These are phyloP conservation scores for Leptopilina myrica DNA, from an alignment of 2,888 invertebrate species.

Conservation along the genomic window DNA sequence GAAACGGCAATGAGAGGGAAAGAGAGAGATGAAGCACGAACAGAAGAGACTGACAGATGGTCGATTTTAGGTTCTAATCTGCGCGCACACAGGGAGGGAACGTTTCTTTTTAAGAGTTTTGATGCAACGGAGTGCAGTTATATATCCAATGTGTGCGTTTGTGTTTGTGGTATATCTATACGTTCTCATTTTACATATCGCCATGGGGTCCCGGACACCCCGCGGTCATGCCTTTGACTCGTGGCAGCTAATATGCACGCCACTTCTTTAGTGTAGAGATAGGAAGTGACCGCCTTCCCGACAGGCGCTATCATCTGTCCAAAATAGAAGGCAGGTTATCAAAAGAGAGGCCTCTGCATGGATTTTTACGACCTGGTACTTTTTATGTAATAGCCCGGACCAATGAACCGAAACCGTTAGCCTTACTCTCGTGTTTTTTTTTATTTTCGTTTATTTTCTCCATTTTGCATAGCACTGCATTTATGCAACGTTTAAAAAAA, in stretches of 20 bases:
- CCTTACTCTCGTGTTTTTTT: neutral
- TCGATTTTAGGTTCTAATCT: constrained; percentile 38
- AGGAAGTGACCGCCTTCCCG: constrained; percentile 38
- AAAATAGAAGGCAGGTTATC: constrained; percentile 36
- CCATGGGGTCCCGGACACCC: constrained; percentile 33
- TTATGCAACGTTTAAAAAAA: neutral
- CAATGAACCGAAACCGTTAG: constrained; percentile 19
- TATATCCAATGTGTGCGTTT: neutral
- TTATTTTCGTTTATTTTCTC: neutral
- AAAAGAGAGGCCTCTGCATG: constrained; percentile 17
- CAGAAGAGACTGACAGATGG: constrained; percentile 34
- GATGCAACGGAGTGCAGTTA: constrained; percentile 32
- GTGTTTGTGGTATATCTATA: neutral
- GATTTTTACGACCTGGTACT: constrained; percentile 28
- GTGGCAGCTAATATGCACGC: constrained; percentile 36
- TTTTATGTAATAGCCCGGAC: constrained; percentile 23
- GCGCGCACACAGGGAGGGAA: neutral
- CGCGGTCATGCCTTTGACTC: constrained; percentile 37
- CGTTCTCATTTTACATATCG: constrained; percentile 36
- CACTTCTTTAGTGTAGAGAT: constrained; percentile 34
- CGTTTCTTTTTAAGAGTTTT: constrained; percentile 10
- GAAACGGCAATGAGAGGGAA: neutral
- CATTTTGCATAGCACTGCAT: neutral
- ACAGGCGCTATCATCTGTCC: constrained; percentile 38
- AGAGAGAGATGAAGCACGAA: neutral